Evolutionary conservation across 2,797 vertebrate species (phyloP).

Genomic region (Mormyrops boulengeri): DNA sequence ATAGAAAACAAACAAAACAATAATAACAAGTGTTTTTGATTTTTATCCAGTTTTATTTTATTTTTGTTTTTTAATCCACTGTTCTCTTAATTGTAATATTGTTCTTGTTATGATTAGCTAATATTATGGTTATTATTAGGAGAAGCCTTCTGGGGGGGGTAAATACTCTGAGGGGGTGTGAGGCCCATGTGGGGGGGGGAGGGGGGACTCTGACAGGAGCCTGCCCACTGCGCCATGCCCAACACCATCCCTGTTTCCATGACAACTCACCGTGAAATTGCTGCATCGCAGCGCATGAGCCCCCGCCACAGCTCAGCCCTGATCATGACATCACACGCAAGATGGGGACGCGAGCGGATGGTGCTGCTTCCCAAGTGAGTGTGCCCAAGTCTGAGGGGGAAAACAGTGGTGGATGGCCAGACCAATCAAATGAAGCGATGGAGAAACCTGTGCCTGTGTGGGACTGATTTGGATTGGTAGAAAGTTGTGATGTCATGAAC

Average conservation of each 20-base stretch:
- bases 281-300: constrained; percentile 44
- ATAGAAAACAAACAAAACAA: constrained; percentile 59
- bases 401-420: neutral
- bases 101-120: constrained; percentile 76
- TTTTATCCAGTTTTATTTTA: constrained; percentile 65
- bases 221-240: constrained; percentile 50
- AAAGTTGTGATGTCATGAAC: neutral
- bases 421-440: neutral
- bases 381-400: neutral
- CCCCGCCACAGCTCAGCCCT: neutral
- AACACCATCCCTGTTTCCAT: constrained; percentile 53
- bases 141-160: constrained; percentile 69
- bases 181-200: constrained; percentile 50
- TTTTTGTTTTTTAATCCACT: constrained; percentile 50
- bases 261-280: constrained; percentile 49
- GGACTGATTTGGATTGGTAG: neutral
- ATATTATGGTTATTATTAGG: constrained; percentile 67
- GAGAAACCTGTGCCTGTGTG: neutral
- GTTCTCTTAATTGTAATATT: constrained; percentile 77
- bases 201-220: constrained; percentile 42
- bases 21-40: constrained; percentile 60
- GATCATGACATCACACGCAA: neutral
- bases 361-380: neutral
- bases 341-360: neutral
- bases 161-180: constrained; percentile 66